phyloP scores from a whole-genome alignment of 2,888 invertebrate species.

The Chamaedrilus cognettii region DNA sequence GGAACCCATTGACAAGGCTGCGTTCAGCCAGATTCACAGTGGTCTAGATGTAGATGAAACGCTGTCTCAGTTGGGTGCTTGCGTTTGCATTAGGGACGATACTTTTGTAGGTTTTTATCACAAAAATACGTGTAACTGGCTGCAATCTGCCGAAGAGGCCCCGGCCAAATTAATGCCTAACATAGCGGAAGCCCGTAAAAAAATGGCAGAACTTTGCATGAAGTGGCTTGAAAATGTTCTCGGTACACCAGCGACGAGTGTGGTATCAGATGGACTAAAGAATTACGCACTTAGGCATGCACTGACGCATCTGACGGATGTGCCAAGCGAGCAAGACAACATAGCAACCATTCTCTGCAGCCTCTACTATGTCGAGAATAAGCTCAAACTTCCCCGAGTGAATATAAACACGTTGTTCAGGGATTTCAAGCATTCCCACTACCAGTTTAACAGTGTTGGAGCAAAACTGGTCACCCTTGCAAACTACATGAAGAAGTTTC shows the following conservation, averaged over 20 bases:
- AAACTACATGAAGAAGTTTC: slow-evolving; percentile 35
- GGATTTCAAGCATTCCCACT: slow-evolving; percentile 34
- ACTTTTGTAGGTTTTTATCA: slow-evolving; percentile 23
- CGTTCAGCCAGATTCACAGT: background rate
- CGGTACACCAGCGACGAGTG: background rate
- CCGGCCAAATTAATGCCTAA: slow-evolving; percentile 23
- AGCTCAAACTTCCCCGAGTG: slow-evolving; percentile 23
- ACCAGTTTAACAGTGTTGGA: slow-evolving; percentile 11
- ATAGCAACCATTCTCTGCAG: slow-evolving; percentile 31
- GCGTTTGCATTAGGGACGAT: slow-evolving; percentile 13
- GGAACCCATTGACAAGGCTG: slow-evolving; percentile 16
- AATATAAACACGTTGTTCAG: slow-evolving; percentile 20
- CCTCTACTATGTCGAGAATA: slow-evolving; percentile 27
- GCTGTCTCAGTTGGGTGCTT: slow-evolving; percentile 20
- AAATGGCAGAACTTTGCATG: slow-evolving; percentile 20
- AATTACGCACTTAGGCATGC: slow-evolving; percentile 33
- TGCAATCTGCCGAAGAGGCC: slow-evolving; percentile 23
- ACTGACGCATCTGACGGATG: slow-evolving; percentile 31
- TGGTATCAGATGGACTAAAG: slow-evolving; percentile 17
- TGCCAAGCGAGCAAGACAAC: slow-evolving; percentile 32
- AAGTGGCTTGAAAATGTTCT: slow-evolving; percentile 28
- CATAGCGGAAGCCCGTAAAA: slow-evolving; percentile 7
- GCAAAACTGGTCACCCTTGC: slow-evolving; percentile 25
- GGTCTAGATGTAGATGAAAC: slow-evolving; percentile 13
- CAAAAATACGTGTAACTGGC: slow-evolving; percentile 28